Evolutionary conservation across 2,797 vertebrate species (phyloP), one percentile per base, ranked within the genome.

Genomic region (Acanthornis magna): DNA sequence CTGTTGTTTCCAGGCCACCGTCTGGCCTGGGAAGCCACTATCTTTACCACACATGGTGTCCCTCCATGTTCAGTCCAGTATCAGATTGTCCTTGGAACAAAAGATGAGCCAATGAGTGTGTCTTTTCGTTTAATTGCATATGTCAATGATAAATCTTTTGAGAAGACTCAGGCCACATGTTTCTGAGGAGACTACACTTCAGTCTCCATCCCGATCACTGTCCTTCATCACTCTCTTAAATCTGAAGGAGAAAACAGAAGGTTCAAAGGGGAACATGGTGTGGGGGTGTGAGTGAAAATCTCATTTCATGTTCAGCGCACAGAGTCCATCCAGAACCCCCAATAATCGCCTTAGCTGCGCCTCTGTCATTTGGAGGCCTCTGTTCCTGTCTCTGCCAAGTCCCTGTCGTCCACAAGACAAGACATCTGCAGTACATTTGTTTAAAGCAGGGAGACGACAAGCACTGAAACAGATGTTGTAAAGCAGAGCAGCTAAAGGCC

Each of bases 351-450:
- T 8, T 62, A 38, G 63, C 77, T 30, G 5, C 5, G 50, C 80
- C 91, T 93, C 77, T 81, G 80, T 96, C 77, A 5, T 67, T 94
- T 74, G 65, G 88, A 97, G 92, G 92, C 92, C 86, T 71, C 94
- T 65, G 0, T 77, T 93, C 77, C 78, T 1, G 2, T 65, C 84
- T 83, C 74, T 95, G 95, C 96, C 94, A 97, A 95, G 72, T 85
- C 94, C 89, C 95, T 96, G 95, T 95, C 72, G 75, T 94, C 94
- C 91, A 48, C 90, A 95, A 85, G 96, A 96, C 92, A 61, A 94
- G 95, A 95, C 96, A 97, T 96, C 95, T 97, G 96, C 94, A 97
- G 93, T 92, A 2, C 95, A 95, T 96, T 97, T 95, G 92, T 96
- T 92, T 92, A 96, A 94, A 95, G 93, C 91, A 45, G 93, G 84